Evolutionary conservation across 2,888 invertebrate species (phyloP).

Genomic region (Eupelmus urozonus): DNA sequence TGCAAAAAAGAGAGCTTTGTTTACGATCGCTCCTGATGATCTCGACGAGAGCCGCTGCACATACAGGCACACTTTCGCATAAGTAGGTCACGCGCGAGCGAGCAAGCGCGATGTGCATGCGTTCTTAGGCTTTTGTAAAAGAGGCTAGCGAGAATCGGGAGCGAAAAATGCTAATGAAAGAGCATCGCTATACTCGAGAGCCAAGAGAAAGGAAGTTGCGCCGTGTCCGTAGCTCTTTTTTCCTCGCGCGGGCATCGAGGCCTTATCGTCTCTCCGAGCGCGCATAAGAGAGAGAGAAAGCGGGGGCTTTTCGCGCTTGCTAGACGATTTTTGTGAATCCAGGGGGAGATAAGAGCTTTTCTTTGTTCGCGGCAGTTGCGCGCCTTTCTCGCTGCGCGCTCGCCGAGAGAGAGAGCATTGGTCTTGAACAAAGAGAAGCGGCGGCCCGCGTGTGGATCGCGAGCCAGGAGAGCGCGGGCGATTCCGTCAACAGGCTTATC

Average conservation of each 20-base stretch:
- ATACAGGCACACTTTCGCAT: background rate
- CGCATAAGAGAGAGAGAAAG: background rate
- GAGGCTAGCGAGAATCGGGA: no score
- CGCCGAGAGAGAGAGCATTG: slow-evolving; percentile 39
- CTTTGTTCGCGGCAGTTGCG: slow-evolving; percentile 24
- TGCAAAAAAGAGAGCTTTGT: no score
- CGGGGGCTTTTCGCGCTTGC: background rate
- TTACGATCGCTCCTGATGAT: no score
- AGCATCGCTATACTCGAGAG: background rate
- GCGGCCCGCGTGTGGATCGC: no score
- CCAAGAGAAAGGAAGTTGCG: background rate
- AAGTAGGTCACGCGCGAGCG: background rate
- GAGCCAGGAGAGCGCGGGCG: background rate
- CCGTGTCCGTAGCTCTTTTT: background rate
- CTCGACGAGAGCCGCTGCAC: no score
- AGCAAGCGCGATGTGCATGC: no score
- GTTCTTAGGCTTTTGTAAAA: no score
- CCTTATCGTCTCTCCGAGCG: background rate
- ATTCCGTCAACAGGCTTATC: slow-evolving; percentile 52
- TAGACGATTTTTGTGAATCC: slow-evolving; percentile 40
- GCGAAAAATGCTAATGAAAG: no score
- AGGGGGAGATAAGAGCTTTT: slow-evolving; percentile 43
- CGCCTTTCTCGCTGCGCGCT: background rate
- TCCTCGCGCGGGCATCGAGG: background rate
- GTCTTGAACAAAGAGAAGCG: slow-evolving; percentile 55